Evolutionary conservation across 2,797 vertebrate species (phyloP).

Genomic region (Ficedula albicollis): DNA sequence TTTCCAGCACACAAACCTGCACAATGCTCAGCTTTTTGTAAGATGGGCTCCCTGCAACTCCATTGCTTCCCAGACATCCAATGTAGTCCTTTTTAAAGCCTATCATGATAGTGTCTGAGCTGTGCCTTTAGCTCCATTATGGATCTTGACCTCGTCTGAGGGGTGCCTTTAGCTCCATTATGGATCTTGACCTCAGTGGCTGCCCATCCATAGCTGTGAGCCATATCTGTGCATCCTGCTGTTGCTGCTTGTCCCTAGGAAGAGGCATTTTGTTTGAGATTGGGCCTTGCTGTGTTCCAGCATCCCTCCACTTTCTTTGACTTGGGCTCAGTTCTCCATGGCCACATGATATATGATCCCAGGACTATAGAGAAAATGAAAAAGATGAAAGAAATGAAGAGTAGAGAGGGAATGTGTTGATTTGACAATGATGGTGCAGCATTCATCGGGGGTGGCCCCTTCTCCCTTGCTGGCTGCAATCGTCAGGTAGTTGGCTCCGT

Average conservation of each 20-base stretch:
- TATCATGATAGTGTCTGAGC: not conserved
- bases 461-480: not conserved
- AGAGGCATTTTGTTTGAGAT: not conserved
- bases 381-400: not conserved
- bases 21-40: not conserved
- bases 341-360: not conserved
- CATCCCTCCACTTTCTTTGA: not conserved
- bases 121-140: not conserved
- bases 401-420: not conserved
- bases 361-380: not conserved
- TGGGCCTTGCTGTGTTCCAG: not conserved
- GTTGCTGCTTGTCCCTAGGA: not conserved
- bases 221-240: not conserved
- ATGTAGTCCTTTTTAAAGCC: not conserved
- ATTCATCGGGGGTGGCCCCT: not conserved
- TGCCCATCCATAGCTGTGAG: not conserved
- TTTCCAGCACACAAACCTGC: not conserved
- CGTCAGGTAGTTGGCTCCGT: rapidly evolving
- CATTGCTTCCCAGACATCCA: not conserved
- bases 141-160: not conserved
- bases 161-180: not conserved
- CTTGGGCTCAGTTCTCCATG: not conserved
- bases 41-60: not conserved
- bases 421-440: not conserved
- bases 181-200: not conserved